Conservation (phyloP, 2,113 vertebrate species). For the Chamaea fasciata region DNA sequence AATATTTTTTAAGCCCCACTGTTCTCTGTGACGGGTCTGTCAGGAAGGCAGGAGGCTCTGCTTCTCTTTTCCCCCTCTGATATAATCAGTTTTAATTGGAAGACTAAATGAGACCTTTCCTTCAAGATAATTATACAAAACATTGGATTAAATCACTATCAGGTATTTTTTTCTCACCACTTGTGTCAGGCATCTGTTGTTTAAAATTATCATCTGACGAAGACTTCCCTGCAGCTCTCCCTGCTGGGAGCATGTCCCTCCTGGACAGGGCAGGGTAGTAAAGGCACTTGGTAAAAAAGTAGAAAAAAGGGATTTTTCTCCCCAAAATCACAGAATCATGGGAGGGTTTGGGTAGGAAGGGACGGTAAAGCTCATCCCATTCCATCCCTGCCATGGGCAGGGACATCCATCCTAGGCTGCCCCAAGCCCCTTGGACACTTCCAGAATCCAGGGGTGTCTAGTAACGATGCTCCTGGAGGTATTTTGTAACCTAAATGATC, state of each 20-base stretch:
- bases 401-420: background rate
- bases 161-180: background rate
- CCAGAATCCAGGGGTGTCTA: background rate
- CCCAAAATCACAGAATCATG: background rate
- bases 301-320: background rate
- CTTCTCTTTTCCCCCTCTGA: background rate
- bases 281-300: background rate
- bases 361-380: background rate
- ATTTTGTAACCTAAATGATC: background rate
- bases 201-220: background rate
- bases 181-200: background rate
- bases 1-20: background rate
- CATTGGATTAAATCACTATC: background rate
- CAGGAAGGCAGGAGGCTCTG: rapidly evolving
- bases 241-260: rapidly evolving
- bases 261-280: background rate
- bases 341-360: background rate
- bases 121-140: background rate
- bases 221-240: background rate
- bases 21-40: background rate
- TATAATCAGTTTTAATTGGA: background rate
- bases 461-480: rapidly evolving
- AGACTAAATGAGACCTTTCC: slow-evolving; percentile 5
- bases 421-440: background rate
- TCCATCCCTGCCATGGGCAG: background rate